Evolutionary conservation across 2,113 vertebrate species (phyloP).

Genomic region (Aegithalos caudatus): DNA sequence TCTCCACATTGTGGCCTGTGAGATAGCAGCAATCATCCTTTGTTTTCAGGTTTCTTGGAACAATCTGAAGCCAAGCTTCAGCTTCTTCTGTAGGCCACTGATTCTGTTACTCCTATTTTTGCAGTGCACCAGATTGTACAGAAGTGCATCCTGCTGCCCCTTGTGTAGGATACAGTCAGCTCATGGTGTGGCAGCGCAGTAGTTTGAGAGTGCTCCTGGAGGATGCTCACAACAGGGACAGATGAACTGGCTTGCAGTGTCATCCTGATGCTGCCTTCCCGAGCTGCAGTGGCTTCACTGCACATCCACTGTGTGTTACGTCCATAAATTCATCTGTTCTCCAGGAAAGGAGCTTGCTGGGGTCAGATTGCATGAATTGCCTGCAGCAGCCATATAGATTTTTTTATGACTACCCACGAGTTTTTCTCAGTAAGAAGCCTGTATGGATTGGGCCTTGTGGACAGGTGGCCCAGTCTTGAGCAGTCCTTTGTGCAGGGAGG

Average conservation of each 20-base stretch:
- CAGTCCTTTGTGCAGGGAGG: not conserved
- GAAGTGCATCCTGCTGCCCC: not conserved
- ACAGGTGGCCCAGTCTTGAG: accelerated
- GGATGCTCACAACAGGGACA: not conserved
- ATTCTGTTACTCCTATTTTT: not conserved
- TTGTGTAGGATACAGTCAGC: not conserved
- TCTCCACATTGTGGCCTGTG: not conserved
- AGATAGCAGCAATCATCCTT: not conserved
- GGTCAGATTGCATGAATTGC: not conserved
- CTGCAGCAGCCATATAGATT: accelerated
- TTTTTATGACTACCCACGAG: not conserved
- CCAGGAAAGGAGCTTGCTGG: not conserved
- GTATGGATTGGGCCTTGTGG: not conserved
- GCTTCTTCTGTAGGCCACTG: not conserved
- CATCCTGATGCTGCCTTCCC: not conserved
- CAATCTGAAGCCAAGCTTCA: not conserved
- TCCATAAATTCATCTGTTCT: not conserved
- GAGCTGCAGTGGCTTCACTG: not conserved
- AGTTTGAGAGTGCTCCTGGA: not conserved
- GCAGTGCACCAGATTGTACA: not conserved
- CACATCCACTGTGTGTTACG: accelerated
- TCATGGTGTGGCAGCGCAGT: accelerated
- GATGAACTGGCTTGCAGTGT: not conserved
- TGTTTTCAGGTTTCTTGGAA: not conserved
- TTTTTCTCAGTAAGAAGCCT: not conserved